Conservation (phyloP, 2,113 vertebrate genomes). For the Plecturocebus donacophilus region DNA sequence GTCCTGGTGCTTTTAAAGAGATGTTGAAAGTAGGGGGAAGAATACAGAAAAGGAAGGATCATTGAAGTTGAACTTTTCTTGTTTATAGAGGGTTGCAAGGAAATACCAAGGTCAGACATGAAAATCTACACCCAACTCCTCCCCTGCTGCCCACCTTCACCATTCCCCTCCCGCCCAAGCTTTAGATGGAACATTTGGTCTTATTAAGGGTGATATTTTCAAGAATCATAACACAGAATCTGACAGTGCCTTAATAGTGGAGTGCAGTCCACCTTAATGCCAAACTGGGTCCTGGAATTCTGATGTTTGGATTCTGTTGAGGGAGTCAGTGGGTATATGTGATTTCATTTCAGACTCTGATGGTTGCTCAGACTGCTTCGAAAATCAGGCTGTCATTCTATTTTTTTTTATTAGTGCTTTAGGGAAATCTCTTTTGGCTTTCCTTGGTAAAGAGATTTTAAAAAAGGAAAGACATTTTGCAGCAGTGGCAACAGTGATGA, state of each 20-base stretch:
- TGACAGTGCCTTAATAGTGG: neutral
- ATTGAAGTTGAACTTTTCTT: slow-evolving; percentile 36
- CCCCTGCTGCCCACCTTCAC: neutral
- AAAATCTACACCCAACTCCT: neutral
- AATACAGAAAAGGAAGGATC: neutral
- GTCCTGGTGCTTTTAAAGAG: neutral
- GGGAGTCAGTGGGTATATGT: neutral
- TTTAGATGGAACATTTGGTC: neutral
- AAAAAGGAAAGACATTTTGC: slow-evolving; percentile 24
- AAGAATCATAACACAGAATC: neutral
- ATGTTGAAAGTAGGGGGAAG: neutral
- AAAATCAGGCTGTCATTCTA: slow-evolving; percentile 43
- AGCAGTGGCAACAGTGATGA: neutral
- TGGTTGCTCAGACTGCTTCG: neutral
- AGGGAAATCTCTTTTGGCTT: slow-evolving; percentile 41
- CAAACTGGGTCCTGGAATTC: slow-evolving; percentile 3
- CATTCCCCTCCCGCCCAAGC: neutral
- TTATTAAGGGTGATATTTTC: slow-evolving; percentile 29
- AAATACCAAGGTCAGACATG: slow-evolving; percentile 23
- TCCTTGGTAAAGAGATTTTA: slow-evolving; percentile 1
- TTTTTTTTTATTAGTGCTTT: slow-evolving; percentile 47
- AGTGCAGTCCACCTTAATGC: neutral
- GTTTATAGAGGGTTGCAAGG: neutral
- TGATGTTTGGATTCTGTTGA: slow-evolving; percentile 52
- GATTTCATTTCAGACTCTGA: slow-evolving; percentile 48